phyloP scores from a whole-genome alignment of 2,888 invertebrate genomes.

The Nomada goodeniana region DNA sequence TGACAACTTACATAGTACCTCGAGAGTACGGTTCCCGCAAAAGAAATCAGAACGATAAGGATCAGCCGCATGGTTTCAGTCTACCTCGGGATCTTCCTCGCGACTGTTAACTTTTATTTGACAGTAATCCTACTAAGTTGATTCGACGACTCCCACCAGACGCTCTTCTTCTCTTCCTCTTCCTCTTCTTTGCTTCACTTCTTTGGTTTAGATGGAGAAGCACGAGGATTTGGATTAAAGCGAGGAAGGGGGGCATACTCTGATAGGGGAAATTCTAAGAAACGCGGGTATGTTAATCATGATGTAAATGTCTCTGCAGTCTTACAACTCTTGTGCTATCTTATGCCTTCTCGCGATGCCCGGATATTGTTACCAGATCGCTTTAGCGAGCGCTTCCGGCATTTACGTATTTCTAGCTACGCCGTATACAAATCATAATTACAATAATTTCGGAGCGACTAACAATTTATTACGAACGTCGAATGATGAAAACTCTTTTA shows the following conservation, averaged over 20 bases:
- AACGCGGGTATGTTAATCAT: slow-evolving; percentile 58
- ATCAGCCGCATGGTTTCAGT: slow-evolving; percentile 72
- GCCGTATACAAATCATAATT: background rate
- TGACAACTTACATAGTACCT: slow-evolving; percentile 72
- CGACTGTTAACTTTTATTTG: slow-evolving; percentile 66
- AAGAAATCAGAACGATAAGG: slow-evolving; percentile 67
- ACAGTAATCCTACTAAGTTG: slow-evolving; percentile 48
- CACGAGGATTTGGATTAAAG: slow-evolving; percentile 42
- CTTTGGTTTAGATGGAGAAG: slow-evolving; percentile 48
- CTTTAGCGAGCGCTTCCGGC: slow-evolving; percentile 14
- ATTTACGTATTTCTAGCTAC: background rate
- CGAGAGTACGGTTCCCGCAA: slow-evolving; percentile 65
- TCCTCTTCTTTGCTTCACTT: slow-evolving; percentile 52
- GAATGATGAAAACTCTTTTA: background rate
- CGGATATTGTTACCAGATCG: slow-evolving; percentile 62
- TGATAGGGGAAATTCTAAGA: slow-evolving; percentile 69
- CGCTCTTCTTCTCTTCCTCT: slow-evolving; percentile 53
- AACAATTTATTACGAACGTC: background rate
- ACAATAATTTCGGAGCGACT: background rate
- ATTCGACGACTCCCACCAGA: slow-evolving; percentile 62
- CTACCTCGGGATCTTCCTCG: slow-evolving; percentile 68
- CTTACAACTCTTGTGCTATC: slow-evolving; percentile 62
- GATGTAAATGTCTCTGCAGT: slow-evolving; percentile 59
- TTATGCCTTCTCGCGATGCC: slow-evolving; percentile 48
- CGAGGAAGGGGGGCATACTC: slow-evolving; percentile 43